Percentiles rank a stretch among this genome's conserved stretches.
phyloP scores from a whole-genome alignment of 2,888 invertebrate genomes.

The Catocala fraxini region DNA sequence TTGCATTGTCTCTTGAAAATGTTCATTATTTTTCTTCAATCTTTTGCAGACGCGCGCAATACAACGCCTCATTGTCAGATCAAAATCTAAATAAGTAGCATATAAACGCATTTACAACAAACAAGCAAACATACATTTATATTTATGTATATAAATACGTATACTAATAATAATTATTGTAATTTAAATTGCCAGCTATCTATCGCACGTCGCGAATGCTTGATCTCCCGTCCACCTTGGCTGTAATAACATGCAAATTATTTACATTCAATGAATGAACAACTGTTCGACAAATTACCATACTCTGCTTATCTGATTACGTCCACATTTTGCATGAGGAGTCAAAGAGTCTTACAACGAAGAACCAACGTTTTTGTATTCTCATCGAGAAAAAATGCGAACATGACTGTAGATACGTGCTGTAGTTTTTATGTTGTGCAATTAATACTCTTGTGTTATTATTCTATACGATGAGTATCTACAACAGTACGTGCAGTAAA shows the following conservation, averaged over 20 bases:
- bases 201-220: slow-evolving; percentile 34
- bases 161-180: background rate
- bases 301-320: slow-evolving; percentile 33
- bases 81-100: too few relatives aligned
- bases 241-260: slow-evolving; percentile 54
- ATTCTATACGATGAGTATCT: too few relatives aligned
- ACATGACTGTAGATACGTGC: background rate
- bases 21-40: too few relatives aligned
- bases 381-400: background rate
- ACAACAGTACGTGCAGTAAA: too few relatives aligned
- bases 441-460: too few relatives aligned
- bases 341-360: slow-evolving; percentile 27
- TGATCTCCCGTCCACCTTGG: slow-evolving; percentile 55
- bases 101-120: too few relatives aligned
- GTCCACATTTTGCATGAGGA: slow-evolving; percentile 20
- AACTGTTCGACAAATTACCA: slow-evolving; percentile 30
- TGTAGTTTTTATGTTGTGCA: background rate
- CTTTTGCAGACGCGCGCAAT: too few relatives aligned
- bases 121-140: too few relatives aligned
- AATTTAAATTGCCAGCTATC: slow-evolving; percentile 17
- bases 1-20: too few relatives aligned
- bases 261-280: slow-evolving; percentile 54
- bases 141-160: too few relatives aligned
- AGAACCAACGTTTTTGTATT: slow-evolving; percentile 7
- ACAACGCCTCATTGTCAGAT: too few relatives aligned